phyloP scores from a whole-genome alignment of 2,797 vertebrate species.

The Garrulus glandarius region DNA sequence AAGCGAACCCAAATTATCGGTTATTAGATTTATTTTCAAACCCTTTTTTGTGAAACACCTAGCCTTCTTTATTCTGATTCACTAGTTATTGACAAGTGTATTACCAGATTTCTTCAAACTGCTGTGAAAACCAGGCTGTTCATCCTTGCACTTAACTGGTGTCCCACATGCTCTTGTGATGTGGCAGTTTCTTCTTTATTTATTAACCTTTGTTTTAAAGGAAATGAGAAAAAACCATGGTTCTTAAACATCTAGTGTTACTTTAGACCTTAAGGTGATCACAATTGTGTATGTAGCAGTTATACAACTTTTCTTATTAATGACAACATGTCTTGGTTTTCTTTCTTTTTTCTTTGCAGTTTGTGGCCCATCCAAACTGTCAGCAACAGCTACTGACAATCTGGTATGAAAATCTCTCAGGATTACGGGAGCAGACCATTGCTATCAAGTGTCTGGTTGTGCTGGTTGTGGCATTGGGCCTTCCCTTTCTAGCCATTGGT shows the following conservation, averaged over 20 bases:
- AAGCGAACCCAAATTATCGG: neutral
- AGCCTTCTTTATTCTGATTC: neutral
- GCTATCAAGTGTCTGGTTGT: slow-evolving; percentile 89
- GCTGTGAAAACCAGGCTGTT: neutral
- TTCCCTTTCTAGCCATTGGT: slow-evolving; percentile 85
- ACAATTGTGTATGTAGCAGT: neutral
- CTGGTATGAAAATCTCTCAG: slow-evolving; percentile 90
- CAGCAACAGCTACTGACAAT: slow-evolving; percentile 89
- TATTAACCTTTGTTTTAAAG: neutral
- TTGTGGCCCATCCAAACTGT: slow-evolving; percentile 90
- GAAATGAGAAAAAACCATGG: neutral
- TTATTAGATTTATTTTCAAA: neutral
- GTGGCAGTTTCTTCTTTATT: neutral
- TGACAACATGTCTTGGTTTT: neutral
- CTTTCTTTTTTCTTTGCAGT: slow-evolving; percentile 71
- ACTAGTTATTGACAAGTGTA: neutral
- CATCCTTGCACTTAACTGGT: neutral
- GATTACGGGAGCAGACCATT: slow-evolving; percentile 83
- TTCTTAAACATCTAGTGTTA: neutral
- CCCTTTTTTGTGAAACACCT: neutral
- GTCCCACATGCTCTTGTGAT: neutral
- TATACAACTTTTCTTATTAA: neutral
- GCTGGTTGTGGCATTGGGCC: slow-evolving; percentile 83
- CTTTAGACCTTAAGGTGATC: neutral
- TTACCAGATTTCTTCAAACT: neutral